Evolutionary conservation across 2,888 invertebrate genomes (phyloP), one percentile per base, ranked within the genome.

Genomic region (Ornithoptera priamus): DNA sequence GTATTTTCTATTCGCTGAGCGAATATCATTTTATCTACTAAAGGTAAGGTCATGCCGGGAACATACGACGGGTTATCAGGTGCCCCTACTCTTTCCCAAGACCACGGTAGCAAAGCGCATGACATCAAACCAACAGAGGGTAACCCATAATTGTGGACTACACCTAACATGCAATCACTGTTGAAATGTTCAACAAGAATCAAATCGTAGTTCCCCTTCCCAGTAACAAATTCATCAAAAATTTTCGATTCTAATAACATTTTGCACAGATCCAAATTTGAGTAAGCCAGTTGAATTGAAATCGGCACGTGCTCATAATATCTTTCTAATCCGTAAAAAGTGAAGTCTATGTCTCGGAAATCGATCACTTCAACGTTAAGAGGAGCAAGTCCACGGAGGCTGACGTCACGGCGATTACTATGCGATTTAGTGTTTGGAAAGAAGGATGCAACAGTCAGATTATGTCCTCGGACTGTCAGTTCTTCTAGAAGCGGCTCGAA

Each of bases 101-200:
- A 75, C 90, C 93, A 93, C 0, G 90, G 87, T 74, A 90, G 76
- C 30, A 87, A 56, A 7, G 84, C 76, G 72, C 86, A 83, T 0
- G 92, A 89, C 46, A 89, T 86, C 30, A 94, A 53, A 0, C 83
- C 82, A 2, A 94, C 77, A 17, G 86, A 86, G 0, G 93, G 93
- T 2, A 83, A 72, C 12, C 85, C 82, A 6, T 92, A 89, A 61
- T 82, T 86, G 73, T 92, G 81, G 2, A 86, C 83, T 57, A 93
- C 76, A 0, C 88, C 89, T 12, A 93, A 75, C 78, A 90, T 89
- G 57, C 93, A 92, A 71, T 93, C 90, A 24, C 87, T 87, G 72
- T 90, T 92, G 75, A 94, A 93, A 65, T 83, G 84, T 71, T 94
- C 94, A 5, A 85, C 85, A 22, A 94, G 72, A 17, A 93, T 81